Base-by-base conservation (phyloP, 2,888 invertebrate species). In the Hyles lineata region DNA sequence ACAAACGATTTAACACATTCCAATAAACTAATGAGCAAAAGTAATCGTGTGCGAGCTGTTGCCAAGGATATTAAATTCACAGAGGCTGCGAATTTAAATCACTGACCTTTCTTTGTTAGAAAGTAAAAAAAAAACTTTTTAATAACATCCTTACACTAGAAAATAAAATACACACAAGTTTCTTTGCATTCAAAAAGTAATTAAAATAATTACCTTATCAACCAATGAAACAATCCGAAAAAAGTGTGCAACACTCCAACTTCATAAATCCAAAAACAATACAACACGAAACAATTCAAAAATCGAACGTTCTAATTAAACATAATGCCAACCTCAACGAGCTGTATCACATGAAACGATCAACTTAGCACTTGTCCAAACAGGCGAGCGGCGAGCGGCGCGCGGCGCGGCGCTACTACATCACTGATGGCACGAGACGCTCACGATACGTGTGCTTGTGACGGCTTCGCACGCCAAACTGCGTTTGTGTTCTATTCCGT, bases 311-410 rank as follows among this genome's bases (percentile, higher is more conserved):
- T 92, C 88, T 90, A 91, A 92, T 89, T 90, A 90, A 92, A 92
- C 93, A 93, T 92, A 92, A 92, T 92, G 90, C 87, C 89, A 90
- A 88, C 87, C 84, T 85, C 88, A 87, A 90, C 90, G 87, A 90
- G 91, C 87, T 89, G 88, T 92, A 92, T 92, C 93, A 92, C 92
- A 92, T 91, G 88, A 90, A 92, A 92, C 93, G 92, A 93, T 92
- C 92, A 93, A 93, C 91, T 93, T 93, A 92, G 90, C 93, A 94
- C 93, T 94, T 93, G 93, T 94, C 90, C 90, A 92, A 93, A 92
- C 90, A 90, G 89, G 83, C 87, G 83, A 85, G 79, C 79, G 89
- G 83, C 87, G 83, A 85, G 79, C 79, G 73, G 74, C 71, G 73
- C 43, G 58, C 70, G 62, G 78, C 79, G 80, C 85, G 81, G 82